These are phyloP conservation scores for Eclectus roratus DNA, from an alignment of 2,113 vertebrate genomes.

Conservation along the genomic window DNA sequence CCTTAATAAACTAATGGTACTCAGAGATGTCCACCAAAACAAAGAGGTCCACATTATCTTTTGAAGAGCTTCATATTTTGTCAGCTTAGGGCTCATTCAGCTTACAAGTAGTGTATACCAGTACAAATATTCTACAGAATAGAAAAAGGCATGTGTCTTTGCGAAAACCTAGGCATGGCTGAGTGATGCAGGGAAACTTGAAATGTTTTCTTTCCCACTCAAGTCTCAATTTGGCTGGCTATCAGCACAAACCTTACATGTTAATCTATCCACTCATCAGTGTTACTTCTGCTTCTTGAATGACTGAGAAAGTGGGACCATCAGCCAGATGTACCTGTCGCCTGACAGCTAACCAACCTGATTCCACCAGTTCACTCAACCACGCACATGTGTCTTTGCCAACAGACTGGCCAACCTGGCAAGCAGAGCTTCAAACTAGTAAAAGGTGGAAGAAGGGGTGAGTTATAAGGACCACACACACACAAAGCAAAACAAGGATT, in stretches of 20 bases:
- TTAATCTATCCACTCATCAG: not conserved
- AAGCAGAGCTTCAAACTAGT: not conserved
- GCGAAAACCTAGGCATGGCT: not conserved
- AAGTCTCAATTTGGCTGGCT: not conserved
- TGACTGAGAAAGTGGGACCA: not conserved
- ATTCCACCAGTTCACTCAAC: not conserved
- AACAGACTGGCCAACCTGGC: not conserved
- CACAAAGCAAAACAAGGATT: not conserved
- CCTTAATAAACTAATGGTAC: not conserved
- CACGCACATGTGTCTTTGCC: not conserved
- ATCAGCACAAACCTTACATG: not conserved
- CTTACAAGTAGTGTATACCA: not conserved
- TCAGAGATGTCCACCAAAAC: not conserved
- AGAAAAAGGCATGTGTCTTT: not conserved
- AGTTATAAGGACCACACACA: not conserved
- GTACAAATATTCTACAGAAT: not conserved
- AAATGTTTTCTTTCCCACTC: not conserved
- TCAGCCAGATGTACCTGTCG: not conserved
- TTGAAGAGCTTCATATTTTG: not conserved
- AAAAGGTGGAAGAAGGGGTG: not conserved
- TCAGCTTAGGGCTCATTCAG: not conserved
- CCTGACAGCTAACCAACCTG: not conserved
- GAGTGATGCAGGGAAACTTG: accelerated
- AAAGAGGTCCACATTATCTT: not conserved
- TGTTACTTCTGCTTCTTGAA: not conserved